Percentiles rank a stretch among this genome's conserved stretches.
These are phyloP conservation scores for Mamestra brassicae DNA, from an alignment of 2,888 invertebrate genomes.

Conservation along the genomic window DNA sequence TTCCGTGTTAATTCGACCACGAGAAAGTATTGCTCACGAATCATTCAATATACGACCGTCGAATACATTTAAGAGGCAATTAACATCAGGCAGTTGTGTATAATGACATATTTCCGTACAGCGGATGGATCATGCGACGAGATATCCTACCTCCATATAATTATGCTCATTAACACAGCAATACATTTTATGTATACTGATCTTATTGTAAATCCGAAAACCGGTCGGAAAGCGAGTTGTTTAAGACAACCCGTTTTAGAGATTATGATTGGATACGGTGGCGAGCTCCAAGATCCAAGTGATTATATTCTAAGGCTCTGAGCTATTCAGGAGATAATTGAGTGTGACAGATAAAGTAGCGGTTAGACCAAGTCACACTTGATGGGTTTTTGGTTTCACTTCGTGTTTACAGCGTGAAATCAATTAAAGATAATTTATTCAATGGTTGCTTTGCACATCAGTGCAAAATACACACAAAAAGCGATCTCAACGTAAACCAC, in stretches of 20 bases:
- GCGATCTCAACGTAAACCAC: constrained; percentile 7
- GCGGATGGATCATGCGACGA: constrained; percentile 20
- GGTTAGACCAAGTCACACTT: constrained; percentile 51
- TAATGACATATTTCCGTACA: constrained; percentile 57
- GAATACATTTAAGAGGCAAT: constrained; percentile 62
- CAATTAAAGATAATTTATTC: constrained; percentile 35
- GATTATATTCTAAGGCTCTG: constrained; percentile 52
- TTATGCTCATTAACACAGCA: constrained; percentile 32
- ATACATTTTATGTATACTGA: constrained; percentile 39
- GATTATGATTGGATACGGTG: constrained; percentile 63
- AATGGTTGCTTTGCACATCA: constrained; percentile 4
- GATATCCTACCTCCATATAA: constrained; percentile 18
- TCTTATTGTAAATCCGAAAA: constrained; percentile 46
- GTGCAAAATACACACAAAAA: constrained; percentile 1
- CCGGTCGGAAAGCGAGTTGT: constrained; percentile 61
- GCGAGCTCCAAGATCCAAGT: constrained; percentile 44
- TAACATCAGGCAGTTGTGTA: constrained; percentile 43
- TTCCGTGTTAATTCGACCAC: constrained; percentile 71
- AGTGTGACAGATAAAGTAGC: constrained; percentile 62
- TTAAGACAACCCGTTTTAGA: constrained; percentile 56
- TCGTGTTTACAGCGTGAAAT: constrained; percentile 28
- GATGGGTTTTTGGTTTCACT: constrained; percentile 47
- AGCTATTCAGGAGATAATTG: constrained; percentile 56
- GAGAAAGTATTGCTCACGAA: constrained; percentile 71
- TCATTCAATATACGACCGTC: constrained; percentile 49